phyloP scores from a whole-genome alignment of 2,113 vertebrate species.

The Cettia cetti region DNA sequence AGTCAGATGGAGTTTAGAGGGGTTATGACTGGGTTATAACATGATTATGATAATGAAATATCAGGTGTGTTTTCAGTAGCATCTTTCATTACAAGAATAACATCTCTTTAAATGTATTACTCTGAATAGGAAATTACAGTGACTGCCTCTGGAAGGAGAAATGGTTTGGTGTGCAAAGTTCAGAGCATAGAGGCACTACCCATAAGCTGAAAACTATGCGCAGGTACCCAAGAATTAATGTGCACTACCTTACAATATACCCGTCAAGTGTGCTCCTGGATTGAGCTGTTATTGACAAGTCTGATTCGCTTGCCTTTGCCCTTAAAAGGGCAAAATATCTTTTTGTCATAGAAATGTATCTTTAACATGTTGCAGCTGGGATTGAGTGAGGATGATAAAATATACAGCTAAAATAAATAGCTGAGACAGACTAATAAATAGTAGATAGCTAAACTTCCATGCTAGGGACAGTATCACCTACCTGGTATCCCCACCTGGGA shows the following conservation, averaged over 20 bases:
- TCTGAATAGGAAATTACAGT: background rate
- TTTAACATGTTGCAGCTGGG: background rate
- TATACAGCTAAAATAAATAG: background rate
- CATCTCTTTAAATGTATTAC: background rate
- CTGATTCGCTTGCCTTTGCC: background rate
- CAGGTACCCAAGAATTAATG: background rate
- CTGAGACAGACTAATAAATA: background rate
- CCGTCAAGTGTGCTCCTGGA: background rate
- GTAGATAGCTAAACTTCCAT: background rate
- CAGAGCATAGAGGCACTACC: background rate
- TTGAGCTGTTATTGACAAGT: background rate
- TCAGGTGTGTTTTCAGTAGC: background rate
- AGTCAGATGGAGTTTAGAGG: background rate
- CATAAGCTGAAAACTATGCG: background rate
- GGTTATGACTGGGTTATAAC: conserved; percentile 30
- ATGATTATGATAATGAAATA: background rate
- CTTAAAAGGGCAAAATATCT: background rate
- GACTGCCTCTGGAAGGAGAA: background rate
- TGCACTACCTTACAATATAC: background rate
- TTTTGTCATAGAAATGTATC: background rate
- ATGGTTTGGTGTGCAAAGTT: background rate
- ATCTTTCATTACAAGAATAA: conserved; percentile 35
- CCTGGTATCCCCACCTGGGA: background rate
- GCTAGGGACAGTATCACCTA: background rate
- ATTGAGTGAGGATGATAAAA: background rate